These are phyloP conservation scores for Empis livida DNA, from an alignment of 2,888 invertebrate species.

Conservation along the genomic window DNA sequence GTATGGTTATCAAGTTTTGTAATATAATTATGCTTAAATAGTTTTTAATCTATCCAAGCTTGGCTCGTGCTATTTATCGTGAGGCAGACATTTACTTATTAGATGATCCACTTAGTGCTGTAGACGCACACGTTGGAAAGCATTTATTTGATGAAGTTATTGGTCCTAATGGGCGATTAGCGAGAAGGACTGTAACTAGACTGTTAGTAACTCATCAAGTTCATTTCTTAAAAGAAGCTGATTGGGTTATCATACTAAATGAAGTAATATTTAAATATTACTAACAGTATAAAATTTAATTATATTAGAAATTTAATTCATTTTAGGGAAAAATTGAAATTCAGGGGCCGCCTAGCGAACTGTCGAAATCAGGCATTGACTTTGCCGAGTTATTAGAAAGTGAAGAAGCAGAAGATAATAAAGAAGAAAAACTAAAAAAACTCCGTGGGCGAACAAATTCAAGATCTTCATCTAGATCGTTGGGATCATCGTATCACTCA, in stretches of 20 bases:
- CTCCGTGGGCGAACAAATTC: background rate
- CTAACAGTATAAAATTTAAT: no score
- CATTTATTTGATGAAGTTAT: constrained; percentile 59
- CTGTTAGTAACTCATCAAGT: constrained; percentile 68
- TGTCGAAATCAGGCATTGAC: constrained; percentile 37
- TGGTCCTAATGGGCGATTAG: constrained; percentile 37
- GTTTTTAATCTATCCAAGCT: no score
- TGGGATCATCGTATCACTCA: constrained; percentile 8
- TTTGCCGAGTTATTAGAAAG: constrained; percentile 38
- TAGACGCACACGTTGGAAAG: constrained; percentile 56
- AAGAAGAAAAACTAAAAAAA: constrained; percentile 10
- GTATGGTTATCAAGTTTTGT: constrained; percentile 1
- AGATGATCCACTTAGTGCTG: constrained; percentile 64
- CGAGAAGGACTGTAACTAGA: constrained; percentile 40
- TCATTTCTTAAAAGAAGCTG: constrained; percentile 48
- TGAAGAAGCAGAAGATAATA: constrained; percentile 28
- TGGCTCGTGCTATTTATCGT: constrained; percentile 23
- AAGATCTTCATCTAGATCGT: constrained; percentile 7
- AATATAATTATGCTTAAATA: background rate
- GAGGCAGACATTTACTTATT: constrained; percentile 57
- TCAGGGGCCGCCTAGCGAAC: constrained; percentile 36
- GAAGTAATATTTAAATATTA: constrained; percentile 41
- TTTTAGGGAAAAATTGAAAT: constrained; percentile 36
- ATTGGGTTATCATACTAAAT: constrained; percentile 43
- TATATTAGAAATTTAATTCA: background rate